phyloP scores from a whole-genome alignment of 2,797 vertebrate genomes.

The Poeciliopsis gracilis region DNA sequence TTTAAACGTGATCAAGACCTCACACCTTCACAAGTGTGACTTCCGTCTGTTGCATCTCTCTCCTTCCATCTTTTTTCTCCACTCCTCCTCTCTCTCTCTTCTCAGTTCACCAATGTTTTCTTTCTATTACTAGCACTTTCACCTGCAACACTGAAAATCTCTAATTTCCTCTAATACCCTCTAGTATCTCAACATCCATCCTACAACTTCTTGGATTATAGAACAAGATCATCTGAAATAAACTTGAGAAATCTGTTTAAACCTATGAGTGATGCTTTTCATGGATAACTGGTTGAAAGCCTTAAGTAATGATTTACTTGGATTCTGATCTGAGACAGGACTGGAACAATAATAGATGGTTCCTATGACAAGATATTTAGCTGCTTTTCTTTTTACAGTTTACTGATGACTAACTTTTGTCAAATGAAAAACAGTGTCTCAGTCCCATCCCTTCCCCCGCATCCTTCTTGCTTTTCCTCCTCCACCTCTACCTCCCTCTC shows the following conservation, averaged over 20 bases:
- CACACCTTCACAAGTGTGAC: conserved; percentile 82
- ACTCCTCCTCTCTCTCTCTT: conserved; percentile 32
- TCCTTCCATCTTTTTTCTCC: conserved; percentile 41
- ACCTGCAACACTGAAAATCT: conserved; percentile 13
- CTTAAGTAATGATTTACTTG: background rate
- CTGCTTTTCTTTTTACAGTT: background rate
- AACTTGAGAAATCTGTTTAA: background rate
- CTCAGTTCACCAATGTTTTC: conserved; percentile 43
- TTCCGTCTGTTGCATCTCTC: conserved; percentile 76
- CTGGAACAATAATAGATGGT: background rate
- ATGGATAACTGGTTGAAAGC: background rate
- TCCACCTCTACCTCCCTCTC: conserved; percentile 50
- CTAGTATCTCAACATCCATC: background rate
- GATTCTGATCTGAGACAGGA: background rate
- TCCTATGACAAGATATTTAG: background rate
- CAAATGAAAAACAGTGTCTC: conserved; percentile 21
- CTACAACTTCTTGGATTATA: conserved; percentile 8
- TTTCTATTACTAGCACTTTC: conserved; percentile 14
- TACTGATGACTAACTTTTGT: background rate
- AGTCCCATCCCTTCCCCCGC: conserved; percentile 21
- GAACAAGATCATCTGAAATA: background rate
- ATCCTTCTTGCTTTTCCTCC: conserved; percentile 36
- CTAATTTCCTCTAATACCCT: background rate
- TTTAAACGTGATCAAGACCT: conserved; percentile 74
- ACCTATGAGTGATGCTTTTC: background rate